phyloP scores from a whole-genome alignment of 1,140 invertebrate genomes.

The Adelges cooleyi region DNA sequence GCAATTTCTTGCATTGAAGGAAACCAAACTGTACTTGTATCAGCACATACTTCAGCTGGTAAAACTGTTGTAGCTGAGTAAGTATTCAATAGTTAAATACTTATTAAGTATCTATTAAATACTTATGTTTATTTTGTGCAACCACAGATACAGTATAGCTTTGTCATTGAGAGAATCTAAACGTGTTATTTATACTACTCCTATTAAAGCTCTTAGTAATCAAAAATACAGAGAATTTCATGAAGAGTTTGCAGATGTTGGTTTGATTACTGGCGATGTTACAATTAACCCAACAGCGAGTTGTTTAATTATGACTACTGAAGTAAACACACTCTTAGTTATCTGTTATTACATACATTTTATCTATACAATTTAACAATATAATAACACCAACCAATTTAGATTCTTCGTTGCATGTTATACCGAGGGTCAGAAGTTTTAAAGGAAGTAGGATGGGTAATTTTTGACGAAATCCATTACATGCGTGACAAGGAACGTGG shows the following conservation, averaged over 20 bases:
- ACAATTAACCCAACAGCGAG: conserved; percentile 97
- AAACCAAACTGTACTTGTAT: conserved; percentile 93
- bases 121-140: conserved; percentile 25
- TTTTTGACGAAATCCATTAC: conserved; percentile 99
- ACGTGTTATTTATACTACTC: conserved; percentile 97
- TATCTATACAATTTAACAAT: neutral
- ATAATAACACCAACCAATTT: conserved; percentile 67
- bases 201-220: conserved; percentile 98
- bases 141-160: conserved; percentile 57
- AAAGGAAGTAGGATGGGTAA: conserved; percentile 98
- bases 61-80: conserved; percentile 99
- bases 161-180: conserved; percentile 59
- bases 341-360: conserved; percentile 13
- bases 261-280: conserved; percentile 96
- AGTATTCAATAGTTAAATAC: conserved; percentile 39
- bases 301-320: conserved; percentile 99
- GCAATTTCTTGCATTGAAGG: conserved; percentile 97
- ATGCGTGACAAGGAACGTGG: conserved; percentile 99
- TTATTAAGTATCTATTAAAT: conserved; percentile 27
- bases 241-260: conserved; percentile 97
- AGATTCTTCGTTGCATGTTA: conserved; percentile 95
- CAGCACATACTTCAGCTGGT: conserved; percentile 98
- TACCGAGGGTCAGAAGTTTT: conserved; percentile 97
- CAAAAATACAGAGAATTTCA: conserved; percentile 98
- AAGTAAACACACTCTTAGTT: conserved; percentile 46